Evolutionary conservation across 2,797 vertebrate genomes (phyloP).

Genomic region (Aphelocoma californica): DNA sequence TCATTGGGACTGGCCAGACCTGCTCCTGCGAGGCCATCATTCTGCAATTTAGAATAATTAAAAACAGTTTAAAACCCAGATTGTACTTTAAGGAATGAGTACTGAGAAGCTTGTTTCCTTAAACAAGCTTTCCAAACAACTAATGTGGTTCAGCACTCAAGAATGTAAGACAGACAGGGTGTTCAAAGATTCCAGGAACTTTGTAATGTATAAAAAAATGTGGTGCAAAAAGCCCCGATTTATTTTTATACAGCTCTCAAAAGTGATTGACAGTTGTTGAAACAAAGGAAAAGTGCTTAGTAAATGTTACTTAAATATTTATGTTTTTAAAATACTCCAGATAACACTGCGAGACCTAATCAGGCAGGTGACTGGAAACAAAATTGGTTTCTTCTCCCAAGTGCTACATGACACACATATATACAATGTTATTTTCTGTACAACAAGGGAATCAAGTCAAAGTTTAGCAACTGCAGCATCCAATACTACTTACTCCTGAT

Average conservation of each 20-base stretch:
- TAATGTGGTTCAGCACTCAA: constrained; percentile 18
- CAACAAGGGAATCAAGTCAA: background rate
- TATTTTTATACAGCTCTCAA: constrained; percentile 59
- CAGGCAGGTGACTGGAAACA: background rate
- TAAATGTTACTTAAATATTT: background rate
- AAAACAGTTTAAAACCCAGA: background rate
- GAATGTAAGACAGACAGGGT: constrained; percentile 19
- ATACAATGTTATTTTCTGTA: background rate
- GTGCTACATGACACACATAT: rapidly evolving
- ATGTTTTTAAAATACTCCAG: background rate
- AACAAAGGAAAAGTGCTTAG: background rate
- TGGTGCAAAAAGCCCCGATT: constrained; percentile 48
- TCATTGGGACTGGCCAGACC: constrained; percentile 93
- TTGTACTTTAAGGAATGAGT: background rate
- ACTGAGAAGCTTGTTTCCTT: background rate
- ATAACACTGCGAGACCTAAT: background rate
- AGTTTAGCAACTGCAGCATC: background rate
- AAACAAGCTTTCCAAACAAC: constrained; percentile 29
- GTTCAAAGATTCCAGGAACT: constrained; percentile 70
- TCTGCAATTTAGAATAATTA: constrained; percentile 69
- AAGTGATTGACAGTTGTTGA: constrained; percentile 6
- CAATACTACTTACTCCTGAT: background rate
- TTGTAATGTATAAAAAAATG: background rate
- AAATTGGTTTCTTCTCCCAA: background rate
- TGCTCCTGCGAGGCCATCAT: constrained; percentile 85